A percentile compares a stretch with the other conserved stretches of the same genome.
Conservation (phyloP, 1,140 invertebrate genomes). For the Anagrus nilaparvatae region DNA sequence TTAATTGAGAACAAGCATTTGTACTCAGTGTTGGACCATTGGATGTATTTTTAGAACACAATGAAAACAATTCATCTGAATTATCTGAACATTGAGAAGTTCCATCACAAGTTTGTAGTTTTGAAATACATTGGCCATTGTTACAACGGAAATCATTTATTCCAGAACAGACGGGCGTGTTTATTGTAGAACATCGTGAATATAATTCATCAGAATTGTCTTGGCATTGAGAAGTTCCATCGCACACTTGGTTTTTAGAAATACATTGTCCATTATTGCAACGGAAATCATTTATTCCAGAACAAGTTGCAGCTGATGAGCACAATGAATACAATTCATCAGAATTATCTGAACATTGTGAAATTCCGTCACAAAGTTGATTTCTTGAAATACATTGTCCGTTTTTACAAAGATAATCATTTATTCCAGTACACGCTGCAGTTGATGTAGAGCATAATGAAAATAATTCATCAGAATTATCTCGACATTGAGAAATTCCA, state of each 20-base stretch:
- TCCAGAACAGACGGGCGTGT: background rate
- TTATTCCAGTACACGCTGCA: no score
- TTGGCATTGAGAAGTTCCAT: slow-evolving; percentile 50
- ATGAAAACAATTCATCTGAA: slow-evolving; percentile 45
- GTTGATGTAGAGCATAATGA: slow-evolving; percentile 21
- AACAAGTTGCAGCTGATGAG: slow-evolving; percentile 24
- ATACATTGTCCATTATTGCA: slow-evolving; percentile 54
- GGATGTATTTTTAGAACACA: background rate
- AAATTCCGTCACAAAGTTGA: slow-evolving; percentile 43
- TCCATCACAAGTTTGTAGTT: slow-evolving; percentile 41
- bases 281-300: slow-evolving; percentile 32
- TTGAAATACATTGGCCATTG: slow-evolving; percentile 31
- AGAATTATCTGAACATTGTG: slow-evolving; percentile 44
- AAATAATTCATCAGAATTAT: slow-evolving; percentile 56
- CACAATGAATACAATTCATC: slow-evolving; percentile 50
- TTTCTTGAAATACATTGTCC: slow-evolving; percentile 30
- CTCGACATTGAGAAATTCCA: slow-evolving; percentile 49
- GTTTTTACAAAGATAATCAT: slow-evolving; percentile 20
- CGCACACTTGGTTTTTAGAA: slow-evolving; percentile 41
- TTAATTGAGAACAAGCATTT: background rate
- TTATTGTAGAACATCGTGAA: slow-evolving; percentile 14
- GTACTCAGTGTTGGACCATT: background rate
- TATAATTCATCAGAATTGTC: slow-evolving; percentile 58
- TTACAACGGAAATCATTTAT: slow-evolving; percentile 26
- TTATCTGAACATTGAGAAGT: slow-evolving; percentile 41